phyloP scores from a whole-genome alignment of 2,888 invertebrate species.

The Mylabris sibirica region DNA sequence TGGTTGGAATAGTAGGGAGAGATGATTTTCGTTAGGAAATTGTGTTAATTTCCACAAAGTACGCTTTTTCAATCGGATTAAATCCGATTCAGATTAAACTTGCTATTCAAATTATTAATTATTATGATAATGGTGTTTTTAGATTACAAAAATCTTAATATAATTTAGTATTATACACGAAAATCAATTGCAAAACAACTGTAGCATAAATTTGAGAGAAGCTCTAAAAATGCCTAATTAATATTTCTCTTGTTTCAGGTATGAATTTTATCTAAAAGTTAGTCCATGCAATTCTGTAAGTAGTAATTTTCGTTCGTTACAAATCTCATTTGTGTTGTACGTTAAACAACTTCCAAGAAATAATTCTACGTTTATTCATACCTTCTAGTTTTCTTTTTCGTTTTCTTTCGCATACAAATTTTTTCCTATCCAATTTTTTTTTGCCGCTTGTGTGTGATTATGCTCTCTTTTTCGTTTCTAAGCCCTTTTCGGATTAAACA shows the following conservation, averaged over 20 bases:
- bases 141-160: not conserved
- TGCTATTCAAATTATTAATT: slow-evolving; percentile 42
- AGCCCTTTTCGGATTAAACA: slow-evolving; percentile 53
- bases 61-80: slow-evolving; percentile 49
- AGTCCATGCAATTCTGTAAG: not conserved
- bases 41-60: slow-evolving; percentile 47
- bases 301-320: not conserved
- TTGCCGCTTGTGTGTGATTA: not conserved
- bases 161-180: not conserved
- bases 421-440: not conserved
- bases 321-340: slow-evolving; percentile 21
- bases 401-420: not conserved
- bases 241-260: slow-evolving; percentile 9
- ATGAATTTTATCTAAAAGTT: not conserved
- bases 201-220: not conserved
- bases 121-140: slow-evolving; percentile 42
- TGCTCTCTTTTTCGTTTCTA: slow-evolving; percentile 44
- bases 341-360: slow-evolving; percentile 30
- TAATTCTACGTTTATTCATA: slow-evolving; percentile 51
- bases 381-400: not conserved
- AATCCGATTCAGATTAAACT: slow-evolving; percentile 46
- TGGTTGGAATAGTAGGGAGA: slow-evolving; percentile 14
- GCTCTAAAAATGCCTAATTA: not conserved
- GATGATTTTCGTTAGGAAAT: slow-evolving; percentile 37
- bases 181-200: not conserved